Base-by-base conservation (phyloP, 1,140 invertebrate species). In the Drosophila setifemur region DNA sequence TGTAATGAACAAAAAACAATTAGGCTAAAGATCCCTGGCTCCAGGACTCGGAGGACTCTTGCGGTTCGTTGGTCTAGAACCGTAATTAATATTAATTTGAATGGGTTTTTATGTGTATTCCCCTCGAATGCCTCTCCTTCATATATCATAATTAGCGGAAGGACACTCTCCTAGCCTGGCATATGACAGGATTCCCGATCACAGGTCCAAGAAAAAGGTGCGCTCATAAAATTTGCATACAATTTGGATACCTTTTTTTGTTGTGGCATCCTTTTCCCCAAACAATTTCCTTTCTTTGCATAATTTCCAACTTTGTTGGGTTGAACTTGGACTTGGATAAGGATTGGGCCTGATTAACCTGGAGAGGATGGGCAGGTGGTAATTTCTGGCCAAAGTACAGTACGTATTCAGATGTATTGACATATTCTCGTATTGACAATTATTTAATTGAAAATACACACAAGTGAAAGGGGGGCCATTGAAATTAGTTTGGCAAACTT, bases 31-130 rank as follows among this genome's bases (percentile, higher is more conserved):
- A 57, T 61, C 9, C 26, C 29, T n/a, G 14, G 33, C 35, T 11
- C 33, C 9, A n/a, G n/a, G n/a, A n/a, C 54, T 9, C 1, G n/a
- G 8, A 4, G 19, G 45, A 14, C 21, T 14, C 7, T 2, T 8
- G 11, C 16, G n/a, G 29, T 29, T 73, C 69, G 37, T 25, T 11
- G 52, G 67, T 29, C 43, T 64, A 64, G 55, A 57, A 52, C 53
- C 60, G 74, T 72, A 85, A 85, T 85, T 85, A 86, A 85, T 85
- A 81, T 85, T 69, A 76, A 85, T 85, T 85, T 85, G 39, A 74
- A 66, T 81, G 55, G 64, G 28, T 53, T 75, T 75, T 68, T 76
- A 78, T 77, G 60, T 48, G 53, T n/a, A n/a, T 73, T 64, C 53
- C 23, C 31, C 49, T 48, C 47, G 52, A 74, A 64, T 43, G 40